Percentiles rank a stretch among this genome's conserved stretches.
phyloP scores from a whole-genome alignment of 2,797 vertebrate genomes.

The Pangasius djambal region DNA sequence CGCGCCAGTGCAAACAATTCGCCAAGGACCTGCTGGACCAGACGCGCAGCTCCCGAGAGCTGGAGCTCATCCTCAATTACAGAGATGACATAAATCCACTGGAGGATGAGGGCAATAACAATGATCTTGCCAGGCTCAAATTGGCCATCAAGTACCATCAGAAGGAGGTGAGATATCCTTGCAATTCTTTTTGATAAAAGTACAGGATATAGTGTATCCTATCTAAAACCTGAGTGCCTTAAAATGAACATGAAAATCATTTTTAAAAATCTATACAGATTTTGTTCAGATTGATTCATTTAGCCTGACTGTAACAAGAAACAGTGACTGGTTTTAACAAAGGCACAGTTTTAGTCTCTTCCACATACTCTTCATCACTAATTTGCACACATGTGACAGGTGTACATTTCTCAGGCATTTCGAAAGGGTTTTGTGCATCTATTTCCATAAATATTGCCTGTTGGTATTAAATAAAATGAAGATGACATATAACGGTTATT shows the following conservation, averaged over 20 bases:
- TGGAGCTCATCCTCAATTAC: slow-evolving; percentile 98
- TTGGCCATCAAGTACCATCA: slow-evolving; percentile 97
- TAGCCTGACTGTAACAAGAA: not conserved
- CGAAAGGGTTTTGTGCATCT: not conserved
- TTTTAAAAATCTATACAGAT: not conserved
- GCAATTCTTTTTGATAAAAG: not conserved
- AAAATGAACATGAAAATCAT: not conserved
- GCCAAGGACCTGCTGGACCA: slow-evolving; percentile 97
- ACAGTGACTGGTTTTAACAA: not conserved
- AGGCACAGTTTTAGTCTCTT: not conserved
- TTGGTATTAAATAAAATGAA: not conserved
- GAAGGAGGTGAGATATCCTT: slow-evolving; percentile 84
- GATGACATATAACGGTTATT: not conserved
- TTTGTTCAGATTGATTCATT: not conserved
- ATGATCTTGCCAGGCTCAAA: slow-evolving; percentile 92
- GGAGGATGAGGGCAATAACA: slow-evolving; percentile 86
- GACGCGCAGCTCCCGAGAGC: slow-evolving; percentile 94
- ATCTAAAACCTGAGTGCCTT: not conserved
- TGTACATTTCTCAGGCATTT: not conserved
- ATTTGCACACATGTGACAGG: not conserved
- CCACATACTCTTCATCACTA: not conserved
- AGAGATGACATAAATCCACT: slow-evolving; percentile 86
- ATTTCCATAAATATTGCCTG: not conserved
- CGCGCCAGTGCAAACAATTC: slow-evolving; percentile 93
- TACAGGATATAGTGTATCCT: not conserved